A percentile compares a stretch with the other conserved stretches of the same genome.
phyloP scores from a whole-genome alignment of 2,888 invertebrate genomes.

The Nemapogon koenigi region DNA sequence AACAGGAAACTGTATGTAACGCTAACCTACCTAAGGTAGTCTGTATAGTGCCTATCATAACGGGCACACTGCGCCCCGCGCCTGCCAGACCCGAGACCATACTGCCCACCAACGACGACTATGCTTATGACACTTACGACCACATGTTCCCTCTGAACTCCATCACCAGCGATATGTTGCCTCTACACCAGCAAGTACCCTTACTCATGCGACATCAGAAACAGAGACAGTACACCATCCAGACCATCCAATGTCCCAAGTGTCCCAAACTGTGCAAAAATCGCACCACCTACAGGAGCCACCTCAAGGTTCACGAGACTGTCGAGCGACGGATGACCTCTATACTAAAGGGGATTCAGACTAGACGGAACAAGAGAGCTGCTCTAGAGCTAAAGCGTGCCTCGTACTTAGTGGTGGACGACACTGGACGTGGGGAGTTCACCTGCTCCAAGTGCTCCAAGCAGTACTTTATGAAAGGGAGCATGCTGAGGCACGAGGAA shows the following conservation, averaged over 20 bases:
- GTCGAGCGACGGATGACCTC: slow-evolving; percentile 39
- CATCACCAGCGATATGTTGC: slow-evolving; percentile 44
- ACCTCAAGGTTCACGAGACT: slow-evolving; percentile 34
- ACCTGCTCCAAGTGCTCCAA: slow-evolving; percentile 8
- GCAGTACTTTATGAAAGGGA: slow-evolving; percentile 13
- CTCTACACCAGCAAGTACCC: slow-evolving; percentile 51
- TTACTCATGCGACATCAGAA: slow-evolving; percentile 40
- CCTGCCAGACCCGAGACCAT: slow-evolving; percentile 51
- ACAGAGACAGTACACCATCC: slow-evolving; percentile 21
- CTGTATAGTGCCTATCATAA: too few species aligned
- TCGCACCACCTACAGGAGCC: slow-evolving; percentile 19
- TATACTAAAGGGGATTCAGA: slow-evolving; percentile 29
- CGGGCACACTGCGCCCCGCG: too few species aligned
- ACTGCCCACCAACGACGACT: slow-evolving; percentile 26
- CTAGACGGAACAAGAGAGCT: slow-evolving; percentile 27
- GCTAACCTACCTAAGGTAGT: too few species aligned
- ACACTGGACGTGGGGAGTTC: neutral
- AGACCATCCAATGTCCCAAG: slow-evolving; percentile 15
- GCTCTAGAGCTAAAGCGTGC: too few species aligned
- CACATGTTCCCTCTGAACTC: slow-evolving; percentile 48
- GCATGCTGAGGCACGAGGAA: slow-evolving; percentile 14
- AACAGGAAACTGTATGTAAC: too few species aligned
- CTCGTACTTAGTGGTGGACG: too few species aligned
- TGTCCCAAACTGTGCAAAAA: neutral
- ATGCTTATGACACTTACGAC: slow-evolving; percentile 12